phyloP scores from a whole-genome alignment of 2,113 vertebrate genomes.

The Polyodon spathula region DNA sequence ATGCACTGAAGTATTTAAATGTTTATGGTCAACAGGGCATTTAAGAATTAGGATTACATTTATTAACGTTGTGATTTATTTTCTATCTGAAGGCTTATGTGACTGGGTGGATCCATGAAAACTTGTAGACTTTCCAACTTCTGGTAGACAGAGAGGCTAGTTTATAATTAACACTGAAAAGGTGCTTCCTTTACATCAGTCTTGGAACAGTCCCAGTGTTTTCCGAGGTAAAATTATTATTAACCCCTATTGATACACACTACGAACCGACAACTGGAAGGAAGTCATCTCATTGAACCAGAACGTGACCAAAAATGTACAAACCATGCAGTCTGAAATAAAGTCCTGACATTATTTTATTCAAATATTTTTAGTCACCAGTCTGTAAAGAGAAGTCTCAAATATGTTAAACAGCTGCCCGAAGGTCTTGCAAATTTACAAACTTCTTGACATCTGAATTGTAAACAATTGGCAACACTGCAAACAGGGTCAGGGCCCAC shows the following conservation, averaged over 20 bases:
- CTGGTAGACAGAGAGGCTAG: slow-evolving; percentile 23
- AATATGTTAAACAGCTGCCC: too few relatives aligned
- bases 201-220: slow-evolving; percentile 20
- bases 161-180: slow-evolving; percentile 24
- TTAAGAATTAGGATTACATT: background rate
- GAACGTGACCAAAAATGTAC: too few relatives aligned
- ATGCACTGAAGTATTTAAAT: background rate
- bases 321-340: too few relatives aligned
- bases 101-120: background rate
- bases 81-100: background rate
- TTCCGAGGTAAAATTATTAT: slow-evolving; percentile 39
- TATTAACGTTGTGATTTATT: background rate
- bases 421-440: too few relatives aligned
- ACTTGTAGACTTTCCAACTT: background rate
- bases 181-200: slow-evolving; percentile 41
- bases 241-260: slow-evolving; percentile 39
- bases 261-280: slow-evolving; percentile 38
- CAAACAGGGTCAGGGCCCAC: too few relatives aligned
- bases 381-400: too few relatives aligned
- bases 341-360: too few relatives aligned
- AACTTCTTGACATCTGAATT: too few relatives aligned
- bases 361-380: too few relatives aligned
- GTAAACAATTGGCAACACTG: too few relatives aligned
- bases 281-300: slow-evolving; percentile 35
- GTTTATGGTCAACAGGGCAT: background rate